Evolutionary conservation across 37 sponge, comb jelly and placozoan species (phyloP), one percentile per base, ranked within the genome.

Genomic region (Petrosia ficiformis): DNA sequence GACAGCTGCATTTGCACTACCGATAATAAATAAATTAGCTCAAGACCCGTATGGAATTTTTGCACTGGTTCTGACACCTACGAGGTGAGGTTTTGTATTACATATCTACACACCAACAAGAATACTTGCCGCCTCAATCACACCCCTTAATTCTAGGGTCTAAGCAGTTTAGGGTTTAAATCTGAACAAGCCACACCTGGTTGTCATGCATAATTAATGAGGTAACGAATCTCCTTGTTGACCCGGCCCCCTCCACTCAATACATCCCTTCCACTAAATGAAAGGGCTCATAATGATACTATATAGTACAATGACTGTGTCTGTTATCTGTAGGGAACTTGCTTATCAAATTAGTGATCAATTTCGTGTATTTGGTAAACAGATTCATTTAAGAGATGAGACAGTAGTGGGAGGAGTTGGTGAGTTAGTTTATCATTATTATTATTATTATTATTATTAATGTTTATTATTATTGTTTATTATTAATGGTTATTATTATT

Each of bases 331-430:
- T 72, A 92, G 99, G 56, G 99, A 99, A 78, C 79, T 99, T 11
- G 96, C 99, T n/a, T 93, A 83, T 54, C 99, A 99, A 67, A 93
- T 99, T 39, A 87, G 89, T 14, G 96, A 99, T n/a, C 99, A 99
- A 83, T 99, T 99, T 71, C 30, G 72, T 26, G 96, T 86, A 22
- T 86, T 99, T 78, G 96, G 99, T 11, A 75, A 74, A 2, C 96
- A 82, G 44, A 90, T 99, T 35, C 68, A 82, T 26, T 21, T 91
- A 24, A 87, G 84, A 44, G 86, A 75, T 74, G 86, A 73, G 2
- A 86, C 93, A 2, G 72, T 96, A 26, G 84, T 94, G 24, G 97
- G 97, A 57, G 97, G 97, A 31, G 68, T 86, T 48, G 95, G 95
- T 94, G 54, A 63, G 89, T 56, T 60, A 2, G 32, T 34, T 38